A percentile compares a stretch with the other conserved stretches of the same genome.
These are phyloP conservation scores for Eupsittula cactorum DNA, from an alignment of 2,113 vertebrate species.

Conservation along the genomic window DNA sequence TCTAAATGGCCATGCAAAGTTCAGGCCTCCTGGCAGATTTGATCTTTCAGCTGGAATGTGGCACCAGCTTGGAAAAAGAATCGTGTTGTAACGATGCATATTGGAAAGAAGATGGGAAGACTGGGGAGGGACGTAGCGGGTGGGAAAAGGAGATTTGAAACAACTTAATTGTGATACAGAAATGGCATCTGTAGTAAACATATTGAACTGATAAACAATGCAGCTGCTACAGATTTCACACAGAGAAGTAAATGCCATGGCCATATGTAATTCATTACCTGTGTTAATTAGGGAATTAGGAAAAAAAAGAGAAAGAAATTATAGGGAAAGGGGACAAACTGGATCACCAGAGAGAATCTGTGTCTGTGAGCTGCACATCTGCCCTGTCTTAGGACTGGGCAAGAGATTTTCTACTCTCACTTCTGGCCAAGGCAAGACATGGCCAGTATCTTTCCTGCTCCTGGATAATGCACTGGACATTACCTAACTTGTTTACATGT, in stretches of 20 bases:
- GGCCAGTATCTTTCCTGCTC: background rate
- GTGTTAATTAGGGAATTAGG: constrained; percentile 59
- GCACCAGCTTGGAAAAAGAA: background rate
- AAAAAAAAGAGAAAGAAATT: background rate
- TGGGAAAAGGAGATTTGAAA: constrained; percentile 43
- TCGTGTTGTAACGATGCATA: background rate
- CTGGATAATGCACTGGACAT: background rate
- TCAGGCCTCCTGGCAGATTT: background rate
- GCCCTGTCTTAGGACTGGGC: background rate
- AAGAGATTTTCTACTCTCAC: background rate
- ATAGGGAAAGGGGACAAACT: background rate
- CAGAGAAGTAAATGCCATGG: constrained; percentile 53
- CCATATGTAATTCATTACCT: constrained; percentile 67
- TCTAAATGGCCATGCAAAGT: background rate
- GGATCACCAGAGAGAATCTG: background rate
- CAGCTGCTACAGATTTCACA: constrained; percentile 65
- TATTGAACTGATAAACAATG: constrained; percentile 65
- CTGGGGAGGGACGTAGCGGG: background rate
- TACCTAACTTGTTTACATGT: background rate
- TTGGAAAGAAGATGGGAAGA: background rate
- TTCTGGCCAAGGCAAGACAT: background rate
- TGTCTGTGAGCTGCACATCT: background rate
- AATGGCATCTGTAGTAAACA: constrained; percentile 70
- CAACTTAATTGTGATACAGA: constrained; percentile 59
- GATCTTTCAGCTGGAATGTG: background rate